These are phyloP conservation scores for Ceramica pisi DNA, from an alignment of 2,888 invertebrate species.

Conservation along the genomic window DNA sequence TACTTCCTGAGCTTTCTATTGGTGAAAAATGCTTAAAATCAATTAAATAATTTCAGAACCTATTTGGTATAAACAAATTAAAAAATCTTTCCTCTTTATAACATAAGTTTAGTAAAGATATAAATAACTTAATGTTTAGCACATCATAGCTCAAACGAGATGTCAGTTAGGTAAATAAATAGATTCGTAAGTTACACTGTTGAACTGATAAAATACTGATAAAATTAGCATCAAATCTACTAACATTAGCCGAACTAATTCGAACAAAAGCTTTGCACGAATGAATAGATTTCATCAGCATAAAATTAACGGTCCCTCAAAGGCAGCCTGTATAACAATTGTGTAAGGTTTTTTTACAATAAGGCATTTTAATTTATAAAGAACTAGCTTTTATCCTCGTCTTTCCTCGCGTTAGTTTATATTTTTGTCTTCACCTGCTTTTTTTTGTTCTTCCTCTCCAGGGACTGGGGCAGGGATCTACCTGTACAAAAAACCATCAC, in stretches of 20 bases:
- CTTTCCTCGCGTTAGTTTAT: too few relatives aligned
- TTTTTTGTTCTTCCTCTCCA: too few relatives aligned
- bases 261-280: constrained; percentile 23
- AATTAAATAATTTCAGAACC: too few relatives aligned
- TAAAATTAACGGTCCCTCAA: constrained; percentile 28
- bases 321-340: constrained; percentile 13
- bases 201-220: too few relatives aligned
- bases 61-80: too few relatives aligned
- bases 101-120: too few relatives aligned
- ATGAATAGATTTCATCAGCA: constrained; percentile 39
- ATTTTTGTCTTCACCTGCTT: too few relatives aligned
- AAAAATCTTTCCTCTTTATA: too few relatives aligned
- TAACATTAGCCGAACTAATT: constrained; percentile 40
- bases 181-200: constrained; percentile 29
- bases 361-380: constrained; percentile 12
- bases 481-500: too few relatives aligned
- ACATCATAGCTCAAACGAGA: not conserved
- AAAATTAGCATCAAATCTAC: constrained; percentile 19
- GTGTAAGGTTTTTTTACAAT: constrained; percentile 16
- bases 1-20: too few relatives aligned
- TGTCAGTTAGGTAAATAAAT: not conserved
- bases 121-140: constrained; percentile 10
- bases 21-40: too few relatives aligned
- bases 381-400: not conserved
- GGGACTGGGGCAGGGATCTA: too few relatives aligned